phyloP scores from a whole-genome alignment of 2,797 vertebrate species.

The Merluccius polli region DNA sequence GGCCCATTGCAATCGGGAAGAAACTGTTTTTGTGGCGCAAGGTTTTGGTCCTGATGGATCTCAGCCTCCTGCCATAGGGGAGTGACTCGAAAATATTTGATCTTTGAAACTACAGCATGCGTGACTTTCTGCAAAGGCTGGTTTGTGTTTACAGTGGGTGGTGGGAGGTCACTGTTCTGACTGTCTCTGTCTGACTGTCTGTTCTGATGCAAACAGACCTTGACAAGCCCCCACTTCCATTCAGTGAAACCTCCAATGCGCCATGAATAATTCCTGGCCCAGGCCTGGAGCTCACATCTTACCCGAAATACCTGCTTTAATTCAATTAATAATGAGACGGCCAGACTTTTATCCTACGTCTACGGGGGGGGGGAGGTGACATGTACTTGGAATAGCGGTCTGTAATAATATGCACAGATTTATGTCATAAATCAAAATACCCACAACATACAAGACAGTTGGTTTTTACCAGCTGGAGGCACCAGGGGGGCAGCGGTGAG shows the following conservation, averaged over 20 bases:
- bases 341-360: constrained; percentile 30
- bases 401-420: constrained; percentile 37
- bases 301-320: constrained; percentile 55
- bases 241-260: constrained; percentile 42
- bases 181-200: constrained; percentile 9
- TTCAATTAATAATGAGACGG: constrained; percentile 64
- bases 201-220: constrained; percentile 40
- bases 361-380: constrained; percentile 30
- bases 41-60: too few species aligned
- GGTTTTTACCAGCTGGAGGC: constrained; percentile 6
- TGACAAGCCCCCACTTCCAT: constrained; percentile 48
- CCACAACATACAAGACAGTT: constrained; percentile 43
- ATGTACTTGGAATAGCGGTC: constrained; percentile 4
- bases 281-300: constrained; percentile 48
- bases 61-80: too few species aligned
- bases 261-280: constrained; percentile 61
- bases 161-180: neutral
- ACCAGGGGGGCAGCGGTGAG: constrained; percentile 30
- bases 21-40: too few species aligned
- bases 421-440: constrained; percentile 58
- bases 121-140: constrained; percentile 2
- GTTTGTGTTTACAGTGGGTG: constrained; percentile 21
- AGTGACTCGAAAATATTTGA: too few species aligned
- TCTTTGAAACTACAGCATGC: neutral
- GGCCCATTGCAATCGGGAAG: too few species aligned